Evolutionary conservation across 2,797 vertebrate genomes (phyloP).

Genomic region (Staurois parvus): DNA sequence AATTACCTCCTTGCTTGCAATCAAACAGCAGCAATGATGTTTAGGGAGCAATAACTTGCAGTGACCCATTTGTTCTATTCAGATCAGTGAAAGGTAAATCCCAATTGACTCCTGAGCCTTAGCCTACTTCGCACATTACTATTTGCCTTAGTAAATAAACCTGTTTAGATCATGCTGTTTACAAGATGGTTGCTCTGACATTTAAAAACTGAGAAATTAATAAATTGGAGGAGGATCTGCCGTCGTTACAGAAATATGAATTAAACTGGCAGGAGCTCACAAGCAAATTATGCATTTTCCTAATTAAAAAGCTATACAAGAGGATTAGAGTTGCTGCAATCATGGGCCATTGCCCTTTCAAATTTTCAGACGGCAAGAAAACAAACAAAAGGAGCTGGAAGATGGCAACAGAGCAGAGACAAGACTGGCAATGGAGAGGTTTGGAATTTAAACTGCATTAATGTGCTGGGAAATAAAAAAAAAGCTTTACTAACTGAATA

Average conservation of each 20-base stretch:
- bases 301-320: slow-evolving; percentile 56
- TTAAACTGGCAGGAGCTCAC: slow-evolving; percentile 19
- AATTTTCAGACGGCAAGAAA: slow-evolving; percentile 24
- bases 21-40: too few species aligned
- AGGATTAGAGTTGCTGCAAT: slow-evolving; percentile 44
- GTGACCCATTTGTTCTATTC: too few species aligned
- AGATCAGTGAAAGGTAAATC: neutral
- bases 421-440: slow-evolving; percentile 15
- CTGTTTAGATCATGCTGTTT: neutral
- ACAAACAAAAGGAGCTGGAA: slow-evolving; percentile 34
- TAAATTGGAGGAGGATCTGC: slow-evolving; percentile 20
- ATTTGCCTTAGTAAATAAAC: neutral
- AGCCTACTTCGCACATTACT: neutral
- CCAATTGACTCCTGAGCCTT: neutral
- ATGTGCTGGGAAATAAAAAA: slow-evolving; percentile 34
- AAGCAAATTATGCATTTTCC: slow-evolving; percentile 51
- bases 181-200: slow-evolving; percentile 15
- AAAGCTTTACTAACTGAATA: neutral
- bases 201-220: slow-evolving; percentile 14
- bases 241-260: slow-evolving; percentile 23
- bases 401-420: neutral
- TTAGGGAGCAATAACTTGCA: too few species aligned
- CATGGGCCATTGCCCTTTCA: slow-evolving; percentile 29
- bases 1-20: too few species aligned
- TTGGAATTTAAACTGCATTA: slow-evolving; percentile 32